These are phyloP conservation scores for Mylabris sibirica DNA, from an alignment of 2,888 invertebrate genomes.

Conservation along the genomic window DNA sequence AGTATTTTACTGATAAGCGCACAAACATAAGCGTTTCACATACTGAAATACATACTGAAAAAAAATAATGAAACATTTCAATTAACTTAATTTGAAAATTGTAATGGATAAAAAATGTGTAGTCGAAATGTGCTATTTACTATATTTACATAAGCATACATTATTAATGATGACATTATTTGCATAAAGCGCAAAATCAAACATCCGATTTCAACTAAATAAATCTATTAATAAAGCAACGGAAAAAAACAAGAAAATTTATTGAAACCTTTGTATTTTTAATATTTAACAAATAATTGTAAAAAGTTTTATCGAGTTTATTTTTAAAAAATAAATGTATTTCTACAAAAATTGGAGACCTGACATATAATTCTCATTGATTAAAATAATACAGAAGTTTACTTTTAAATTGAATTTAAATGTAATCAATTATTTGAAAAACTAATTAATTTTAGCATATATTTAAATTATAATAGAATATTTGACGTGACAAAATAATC, in stretches of 20 bases:
- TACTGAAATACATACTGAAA: background rate
- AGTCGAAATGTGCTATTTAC: slow-evolving; percentile 22
- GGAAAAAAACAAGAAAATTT: slow-evolving; percentile 22
- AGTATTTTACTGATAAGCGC: background rate
- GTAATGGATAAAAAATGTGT: slow-evolving; percentile 23
- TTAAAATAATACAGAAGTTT: no score
- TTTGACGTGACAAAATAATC: background rate
- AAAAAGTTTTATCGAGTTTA: no score
- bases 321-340: no score
- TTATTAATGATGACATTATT: slow-evolving; percentile 29
- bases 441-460: background rate
- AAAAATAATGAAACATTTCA: slow-evolving; percentile 19
- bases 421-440: background rate
- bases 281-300: background rate
- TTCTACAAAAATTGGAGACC: no score
- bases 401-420: no score
- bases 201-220: slow-evolving; percentile 26
- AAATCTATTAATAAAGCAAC: slow-evolving; percentile 14
- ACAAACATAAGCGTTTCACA: background rate
- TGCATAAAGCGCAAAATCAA: slow-evolving; percentile 31
- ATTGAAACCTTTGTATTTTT: slow-evolving; percentile 5
- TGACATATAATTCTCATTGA: no score
- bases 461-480: background rate
- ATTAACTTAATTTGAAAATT: slow-evolving; percentile 28
- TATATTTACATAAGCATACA: slow-evolving; percentile 19